Base-by-base conservation (phyloP, 2,888 invertebrate genomes). In the Hydrotaea diabolus region DNA sequence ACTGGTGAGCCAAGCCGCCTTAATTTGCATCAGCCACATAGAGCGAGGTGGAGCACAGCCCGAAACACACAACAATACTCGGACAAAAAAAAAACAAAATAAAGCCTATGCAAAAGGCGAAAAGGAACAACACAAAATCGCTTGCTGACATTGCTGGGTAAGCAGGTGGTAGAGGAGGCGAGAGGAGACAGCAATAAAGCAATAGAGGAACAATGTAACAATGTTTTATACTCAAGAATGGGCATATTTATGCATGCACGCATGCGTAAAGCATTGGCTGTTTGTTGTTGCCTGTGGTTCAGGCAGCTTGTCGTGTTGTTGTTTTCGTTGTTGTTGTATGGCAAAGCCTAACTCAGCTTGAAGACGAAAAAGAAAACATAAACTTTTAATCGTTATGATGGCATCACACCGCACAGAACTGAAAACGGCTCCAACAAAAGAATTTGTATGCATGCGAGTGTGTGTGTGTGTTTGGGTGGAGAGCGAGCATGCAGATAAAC, bases 191-290 rank as follows among this genome's bases (percentile, higher is more conserved):
- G 75, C 81, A 84, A 84, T 84, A 84, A 84, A 78, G 84, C 75
- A 81, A 84, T 81, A 81, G 78, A 82, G 59, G 55, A 77, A 85
- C 85, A 77, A 81, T 85, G 85, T 73, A 85, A 79, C 82, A 82
- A 77, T 79, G 76, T 59, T 43, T 64, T 74, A 57, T 74, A 53
- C 55, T 55, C 69, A 36, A 43, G 31, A 77, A 53, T 36, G 26
- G 43, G 43, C 66, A 76, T 78, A 76, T 79, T 78, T 84, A 76
- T 81, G 71, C 72, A 77, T 19, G 82, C 87, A 87, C 86, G 89
- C 89, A 91, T 90, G 91, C 91, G 91, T 90, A 90, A 89, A 90
- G 89, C 88, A 89, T 82, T 81, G 77, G 71, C 71, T 78, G 59
- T 71, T 80, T 77, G 74, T 43, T 55, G 74, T 59, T 66, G n/a